A percentile compares a stretch with the other conserved stretches of the same genome.
phyloP scores from a whole-genome alignment of 2,797 vertebrate species.

The Hafferia zeledoni region DNA sequence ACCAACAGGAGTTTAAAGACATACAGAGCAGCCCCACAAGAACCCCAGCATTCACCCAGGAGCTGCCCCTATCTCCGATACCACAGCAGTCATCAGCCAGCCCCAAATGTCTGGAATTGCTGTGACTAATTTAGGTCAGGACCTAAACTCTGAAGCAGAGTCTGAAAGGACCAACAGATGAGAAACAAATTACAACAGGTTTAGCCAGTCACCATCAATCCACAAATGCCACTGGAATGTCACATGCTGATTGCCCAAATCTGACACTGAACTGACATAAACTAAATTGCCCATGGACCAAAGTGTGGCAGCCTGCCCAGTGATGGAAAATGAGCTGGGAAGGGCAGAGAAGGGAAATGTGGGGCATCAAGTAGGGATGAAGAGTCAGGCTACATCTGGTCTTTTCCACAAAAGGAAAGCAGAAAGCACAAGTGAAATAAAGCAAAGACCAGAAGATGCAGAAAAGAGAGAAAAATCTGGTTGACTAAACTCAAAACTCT shows the following conservation, averaged over 20 bases:
- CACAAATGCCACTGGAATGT: fast-evolving
- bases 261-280: not conserved
- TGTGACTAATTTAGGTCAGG: not conserved
- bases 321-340: not conserved
- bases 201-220: not conserved
- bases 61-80: not conserved
- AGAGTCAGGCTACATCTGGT: not conserved
- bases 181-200: not conserved
- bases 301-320: fast-evolving
- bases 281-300: not conserved
- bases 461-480: not conserved
- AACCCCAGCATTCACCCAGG: not conserved
- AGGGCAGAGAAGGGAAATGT: not conserved
- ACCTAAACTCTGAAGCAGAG: not conserved
- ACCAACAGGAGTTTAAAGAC: not conserved
- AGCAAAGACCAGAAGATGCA: not conserved
- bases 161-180: not conserved
- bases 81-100: not conserved
- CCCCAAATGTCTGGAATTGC: not conserved
- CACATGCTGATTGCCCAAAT: not conserved
- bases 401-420: not conserved
- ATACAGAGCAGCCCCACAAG: not conserved
- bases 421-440: not conserved
- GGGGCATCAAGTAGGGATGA: not conserved
- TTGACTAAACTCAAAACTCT: not conserved